Evolutionary conservation across 1,140 invertebrate genomes (phyloP).

Genomic region (Temnothorax longispinosus): DNA sequence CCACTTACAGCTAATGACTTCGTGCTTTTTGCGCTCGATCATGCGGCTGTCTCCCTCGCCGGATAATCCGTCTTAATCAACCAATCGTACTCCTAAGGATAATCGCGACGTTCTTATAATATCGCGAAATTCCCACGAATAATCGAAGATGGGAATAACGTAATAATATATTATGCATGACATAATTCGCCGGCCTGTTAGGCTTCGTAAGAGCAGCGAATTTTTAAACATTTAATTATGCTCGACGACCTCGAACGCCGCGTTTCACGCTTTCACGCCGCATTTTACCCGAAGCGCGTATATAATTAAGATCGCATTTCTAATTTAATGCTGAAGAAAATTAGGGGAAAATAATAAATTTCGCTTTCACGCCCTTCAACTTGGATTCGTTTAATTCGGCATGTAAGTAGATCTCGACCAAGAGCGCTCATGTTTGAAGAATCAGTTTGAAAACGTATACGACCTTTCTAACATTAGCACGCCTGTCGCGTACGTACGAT

Average conservation of each 20-base stretch:
- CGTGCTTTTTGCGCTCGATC: slow-evolving; percentile 43
- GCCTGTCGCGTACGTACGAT: slow-evolving; percentile 14
- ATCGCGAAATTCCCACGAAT: slow-evolving; percentile 27
- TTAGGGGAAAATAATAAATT: not conserved
- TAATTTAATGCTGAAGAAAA: not conserved
- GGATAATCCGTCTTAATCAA: slow-evolving; percentile 52
- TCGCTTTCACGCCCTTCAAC: not conserved
- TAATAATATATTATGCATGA: not conserved
- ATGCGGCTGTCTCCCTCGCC: slow-evolving; percentile 38
- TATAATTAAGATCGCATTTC: not conserved
- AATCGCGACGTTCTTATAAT: slow-evolving; percentile 32
- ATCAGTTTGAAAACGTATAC: not conserved
- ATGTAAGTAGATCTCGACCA: not conserved
- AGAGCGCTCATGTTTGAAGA: not conserved
- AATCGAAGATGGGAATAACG: slow-evolving; percentile 17
- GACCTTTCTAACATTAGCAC: slow-evolving; percentile 26
- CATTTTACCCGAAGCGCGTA: not conserved
- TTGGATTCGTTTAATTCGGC: not conserved
- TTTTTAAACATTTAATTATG: slow-evolving; percentile 7
- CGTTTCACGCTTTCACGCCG: not conserved
- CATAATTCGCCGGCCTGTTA: not conserved
- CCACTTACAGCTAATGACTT: slow-evolving; percentile 30
- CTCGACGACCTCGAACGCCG: not conserved
- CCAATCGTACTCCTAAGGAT: slow-evolving; percentile 3
- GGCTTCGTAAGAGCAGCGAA: not conserved